These are phyloP conservation scores for Drosophila neoperkinsi DNA, from an alignment of 2,888 invertebrate genomes.

Conservation along the genomic window DNA sequence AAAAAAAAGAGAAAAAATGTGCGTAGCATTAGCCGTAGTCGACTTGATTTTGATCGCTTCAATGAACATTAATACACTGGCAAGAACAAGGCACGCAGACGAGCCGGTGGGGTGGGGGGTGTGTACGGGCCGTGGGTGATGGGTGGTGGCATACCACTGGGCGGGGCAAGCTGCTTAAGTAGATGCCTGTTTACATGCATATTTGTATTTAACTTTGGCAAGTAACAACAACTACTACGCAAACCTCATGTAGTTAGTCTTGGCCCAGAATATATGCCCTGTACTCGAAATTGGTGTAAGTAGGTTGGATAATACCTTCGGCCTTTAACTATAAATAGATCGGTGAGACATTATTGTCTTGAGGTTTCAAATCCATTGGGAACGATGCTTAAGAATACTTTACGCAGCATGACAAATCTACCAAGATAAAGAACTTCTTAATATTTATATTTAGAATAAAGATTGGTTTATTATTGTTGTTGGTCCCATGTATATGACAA, in stretches of 20 bases:
- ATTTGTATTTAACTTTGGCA: slow-evolving; percentile 74
- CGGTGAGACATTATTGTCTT: background rate
- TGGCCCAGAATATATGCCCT: slow-evolving; percentile 25
- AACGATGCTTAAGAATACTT: background rate
- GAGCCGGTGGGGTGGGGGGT: background rate
- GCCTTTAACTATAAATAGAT: background rate
- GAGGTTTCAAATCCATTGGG: background rate
- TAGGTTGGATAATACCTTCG: background rate
- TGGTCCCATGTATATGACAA: background rate
- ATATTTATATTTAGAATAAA: background rate
- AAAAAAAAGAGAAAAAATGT: slow-evolving; percentile 58
- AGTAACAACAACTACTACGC: slow-evolving; percentile 33
- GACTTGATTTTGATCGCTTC: slow-evolving; percentile 82
- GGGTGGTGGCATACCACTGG: slow-evolving; percentile 14
- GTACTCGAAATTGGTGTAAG: slow-evolving; percentile 1
- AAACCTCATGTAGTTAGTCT: slow-evolving; percentile 52
- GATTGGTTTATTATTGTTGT: background rate
- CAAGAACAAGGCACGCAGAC: slow-evolving; percentile 16
- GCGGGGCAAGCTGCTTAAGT: slow-evolving; percentile 66
- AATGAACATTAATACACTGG: slow-evolving; percentile 80
- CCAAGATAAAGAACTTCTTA: fast-evolving
- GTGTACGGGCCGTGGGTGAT: background rate
- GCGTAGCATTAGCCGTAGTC: slow-evolving; percentile 79
- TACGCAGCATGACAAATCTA: background rate
- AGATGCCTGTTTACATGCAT: slow-evolving; percentile 79